phyloP scores from a whole-genome alignment of 2,888 invertebrate species.

The Meliscaeva auricollis region DNA sequence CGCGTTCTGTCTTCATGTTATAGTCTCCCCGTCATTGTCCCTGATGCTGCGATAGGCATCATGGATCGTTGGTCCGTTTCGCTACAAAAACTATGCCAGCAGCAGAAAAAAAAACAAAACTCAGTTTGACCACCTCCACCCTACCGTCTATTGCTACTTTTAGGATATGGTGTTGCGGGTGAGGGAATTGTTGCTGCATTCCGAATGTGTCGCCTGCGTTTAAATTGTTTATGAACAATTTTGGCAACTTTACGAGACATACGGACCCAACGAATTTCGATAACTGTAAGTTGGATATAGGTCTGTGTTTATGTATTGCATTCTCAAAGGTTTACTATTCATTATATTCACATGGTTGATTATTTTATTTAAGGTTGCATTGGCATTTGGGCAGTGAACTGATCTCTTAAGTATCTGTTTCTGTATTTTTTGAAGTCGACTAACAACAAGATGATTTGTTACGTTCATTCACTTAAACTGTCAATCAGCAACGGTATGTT shows the following conservation, averaged over 20 bases:
- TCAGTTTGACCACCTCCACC: conserved; percentile 20
- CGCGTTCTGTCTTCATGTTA: conserved; percentile 7
- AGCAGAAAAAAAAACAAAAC: not conserved
- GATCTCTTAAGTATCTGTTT: conserved; percentile 17
- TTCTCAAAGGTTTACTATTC: conserved; percentile 10
- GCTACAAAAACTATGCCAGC: conserved; percentile 37
- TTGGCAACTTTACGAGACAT: conserved; percentile 58
- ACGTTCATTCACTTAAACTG: conserved; percentile 60
- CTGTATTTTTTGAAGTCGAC: conserved; percentile 4
- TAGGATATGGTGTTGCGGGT: not conserved
- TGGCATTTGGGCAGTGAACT: conserved; percentile 3
- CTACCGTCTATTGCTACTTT: not conserved
- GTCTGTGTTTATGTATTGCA: not conserved
- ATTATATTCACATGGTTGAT: not conserved
- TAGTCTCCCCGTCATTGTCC: conserved; percentile 6
- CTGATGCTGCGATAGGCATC: conserved; percentile 9
- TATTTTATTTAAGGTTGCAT: conserved; percentile 25
- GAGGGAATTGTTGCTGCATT: conserved; percentile 9
- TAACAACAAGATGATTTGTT: conserved; percentile 57
- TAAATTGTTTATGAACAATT: conserved; percentile 62
- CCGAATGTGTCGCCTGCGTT: conserved; percentile 43
- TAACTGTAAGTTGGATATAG: not conserved
- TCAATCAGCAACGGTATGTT: conserved; percentile 55
- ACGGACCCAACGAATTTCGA: conserved; percentile 1
- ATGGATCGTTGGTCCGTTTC: conserved; percentile 56